These are phyloP conservation scores for Tetanocera ferruginea DNA, from an alignment of 2,888 invertebrate genomes.

Conservation along the genomic window DNA sequence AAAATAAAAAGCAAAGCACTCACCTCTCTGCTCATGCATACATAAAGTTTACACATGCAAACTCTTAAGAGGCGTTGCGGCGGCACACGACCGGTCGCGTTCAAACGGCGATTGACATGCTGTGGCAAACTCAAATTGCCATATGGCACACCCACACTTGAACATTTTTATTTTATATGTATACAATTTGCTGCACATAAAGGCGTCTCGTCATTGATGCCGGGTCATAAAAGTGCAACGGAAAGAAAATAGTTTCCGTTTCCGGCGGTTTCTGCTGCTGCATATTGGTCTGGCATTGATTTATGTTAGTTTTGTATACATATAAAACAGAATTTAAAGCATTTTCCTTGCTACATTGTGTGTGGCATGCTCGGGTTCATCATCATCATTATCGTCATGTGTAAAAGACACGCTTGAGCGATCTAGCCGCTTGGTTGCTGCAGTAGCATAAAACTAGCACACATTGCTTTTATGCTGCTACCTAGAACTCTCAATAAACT, in stretches of 20 bases:
- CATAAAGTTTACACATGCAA: no score
- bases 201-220: not conserved
- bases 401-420: not conserved
- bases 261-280: not conserved
- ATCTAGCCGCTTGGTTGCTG: not conserved
- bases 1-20: no score
- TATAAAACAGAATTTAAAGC: not conserved
- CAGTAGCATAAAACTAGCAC: no score
- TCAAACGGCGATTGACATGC: not conserved
- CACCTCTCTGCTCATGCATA: no score
- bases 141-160: not conserved
- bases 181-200: not conserved
- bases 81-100: not conserved
- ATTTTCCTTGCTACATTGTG: not conserved
- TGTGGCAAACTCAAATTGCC: not conserved
- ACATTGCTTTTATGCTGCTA: not conserved
- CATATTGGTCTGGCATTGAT: not conserved
- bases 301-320: not conserved
- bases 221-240: not conserved
- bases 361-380: no score
- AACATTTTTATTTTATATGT: not conserved
- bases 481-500: constrained; percentile 2
- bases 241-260: not conserved
- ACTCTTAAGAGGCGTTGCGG: no score
- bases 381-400: not conserved